phyloP scores from a whole-genome alignment of 2,888 invertebrate genomes.

The Caenorhabditis sp. region DNA sequence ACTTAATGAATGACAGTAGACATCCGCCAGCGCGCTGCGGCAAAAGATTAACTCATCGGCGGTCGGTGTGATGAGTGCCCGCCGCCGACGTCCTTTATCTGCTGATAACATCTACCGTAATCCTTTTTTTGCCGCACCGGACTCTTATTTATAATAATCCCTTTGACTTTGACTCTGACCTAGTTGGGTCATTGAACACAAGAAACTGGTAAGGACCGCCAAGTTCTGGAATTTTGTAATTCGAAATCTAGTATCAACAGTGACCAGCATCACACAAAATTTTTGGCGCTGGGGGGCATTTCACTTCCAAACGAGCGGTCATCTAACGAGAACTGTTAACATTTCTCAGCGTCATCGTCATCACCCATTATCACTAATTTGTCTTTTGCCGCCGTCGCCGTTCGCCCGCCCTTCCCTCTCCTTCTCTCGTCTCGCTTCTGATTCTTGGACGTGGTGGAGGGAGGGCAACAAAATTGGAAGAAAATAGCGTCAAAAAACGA shows the following conservation, averaged over 20 bases:
- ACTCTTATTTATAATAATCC: too few species aligned
- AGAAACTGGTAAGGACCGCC: neutral
- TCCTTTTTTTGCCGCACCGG: slow-evolving; percentile 12
- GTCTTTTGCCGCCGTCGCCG: slow-evolving; percentile 44
- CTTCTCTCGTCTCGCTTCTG: too few species aligned
- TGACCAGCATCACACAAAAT: slow-evolving; percentile 24
- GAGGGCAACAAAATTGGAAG: neutral
- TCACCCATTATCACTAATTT: slow-evolving; percentile 55
- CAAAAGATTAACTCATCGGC: slow-evolving; percentile 53
- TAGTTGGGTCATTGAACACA: neutral
- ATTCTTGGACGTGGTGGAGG: slow-evolving; percentile 43
- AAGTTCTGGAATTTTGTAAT: too few species aligned
- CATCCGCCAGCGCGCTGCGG: slow-evolving; percentile 48
- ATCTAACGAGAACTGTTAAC: slow-evolving; percentile 50
- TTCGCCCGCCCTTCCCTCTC: slow-evolving; percentile 22
- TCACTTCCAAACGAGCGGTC: slow-evolving; percentile 40
- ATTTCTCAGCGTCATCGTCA: slow-evolving; percentile 50
- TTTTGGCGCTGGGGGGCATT: slow-evolving; percentile 10
- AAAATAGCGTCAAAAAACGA: slow-evolving; percentile 46
- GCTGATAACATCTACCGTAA: slow-evolving; percentile 35
- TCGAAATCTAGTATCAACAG: slow-evolving; percentile 19
- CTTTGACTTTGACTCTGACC: too few species aligned
- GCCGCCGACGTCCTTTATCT: slow-evolving; percentile 12
- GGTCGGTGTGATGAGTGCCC: slow-evolving; percentile 9
- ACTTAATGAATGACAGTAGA: slow-evolving; percentile 55